phyloP scores from a whole-genome alignment of 2,888 invertebrate species.

The Hesperia comma region DNA sequence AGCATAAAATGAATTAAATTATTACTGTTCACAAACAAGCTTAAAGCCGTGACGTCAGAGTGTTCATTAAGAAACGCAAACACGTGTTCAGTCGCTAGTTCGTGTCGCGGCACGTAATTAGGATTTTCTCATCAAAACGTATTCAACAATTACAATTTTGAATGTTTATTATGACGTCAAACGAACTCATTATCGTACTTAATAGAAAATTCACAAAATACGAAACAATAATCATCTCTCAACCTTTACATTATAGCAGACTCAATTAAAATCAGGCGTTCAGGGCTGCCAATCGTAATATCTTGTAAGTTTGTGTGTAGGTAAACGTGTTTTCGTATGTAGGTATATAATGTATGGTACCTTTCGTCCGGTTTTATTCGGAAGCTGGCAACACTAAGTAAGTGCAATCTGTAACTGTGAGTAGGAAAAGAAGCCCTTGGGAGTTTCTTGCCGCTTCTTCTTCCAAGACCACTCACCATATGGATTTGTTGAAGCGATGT shows the following conservation, averaged over 20 bases:
- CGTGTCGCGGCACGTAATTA: conserved; percentile 13
- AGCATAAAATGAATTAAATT: conserved; percentile 9
- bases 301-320: too few relatives aligned
- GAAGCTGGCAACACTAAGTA: too few relatives aligned
- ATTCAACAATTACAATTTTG: conserved; percentile 5
- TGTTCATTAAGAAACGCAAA: conserved; percentile 11
- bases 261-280: conserved; percentile 1
- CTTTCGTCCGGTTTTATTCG: too few relatives aligned
- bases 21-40: conserved; percentile 6
- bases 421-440: too few relatives aligned
- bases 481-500: too few relatives aligned
- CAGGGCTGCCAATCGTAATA: not conserved
- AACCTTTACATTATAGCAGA: conserved; percentile 1
- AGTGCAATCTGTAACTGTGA: too few relatives aligned
- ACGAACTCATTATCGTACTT: conserved; percentile 8
- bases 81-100: conserved; percentile 7
- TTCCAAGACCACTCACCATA: too few relatives aligned
- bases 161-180: conserved; percentile 12
- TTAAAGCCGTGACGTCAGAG: conserved; percentile 3
- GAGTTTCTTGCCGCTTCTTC: too few relatives aligned
- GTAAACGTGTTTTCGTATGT: too few relatives aligned
- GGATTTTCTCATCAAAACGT: conserved; percentile 14
- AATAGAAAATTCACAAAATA: conserved; percentile 5
- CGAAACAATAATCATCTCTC: conserved; percentile 1
- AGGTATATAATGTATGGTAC: too few relatives aligned